phyloP scores from a whole-genome alignment of 2,797 vertebrate species.

The Masticophis lateralis region DNA sequence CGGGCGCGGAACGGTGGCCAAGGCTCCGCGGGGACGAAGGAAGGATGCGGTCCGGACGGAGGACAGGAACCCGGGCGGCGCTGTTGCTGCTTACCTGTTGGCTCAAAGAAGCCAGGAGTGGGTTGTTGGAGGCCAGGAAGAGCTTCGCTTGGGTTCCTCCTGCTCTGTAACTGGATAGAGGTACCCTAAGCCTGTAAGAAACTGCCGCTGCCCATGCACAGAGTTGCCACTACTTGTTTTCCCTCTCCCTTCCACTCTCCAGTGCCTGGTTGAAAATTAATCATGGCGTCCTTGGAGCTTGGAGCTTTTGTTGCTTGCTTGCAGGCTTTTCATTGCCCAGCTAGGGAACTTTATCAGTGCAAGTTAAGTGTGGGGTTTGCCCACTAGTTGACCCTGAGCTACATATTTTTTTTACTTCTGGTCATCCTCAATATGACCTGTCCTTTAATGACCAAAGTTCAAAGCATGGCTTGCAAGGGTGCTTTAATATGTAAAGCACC shows the following conservation, averaged over 20 bases:
- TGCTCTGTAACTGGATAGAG: neutral
- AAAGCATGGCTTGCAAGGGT: neutral
- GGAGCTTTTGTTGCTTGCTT: neutral
- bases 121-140: neutral
- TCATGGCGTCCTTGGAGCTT: neutral
- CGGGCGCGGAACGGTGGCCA: neutral
- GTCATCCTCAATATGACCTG: neutral
- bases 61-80: too few species aligned
- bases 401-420: neutral
- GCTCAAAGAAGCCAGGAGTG: neutral
- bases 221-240: neutral
- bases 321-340: neutral
- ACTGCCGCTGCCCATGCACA: neutral
- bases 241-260: neutral
- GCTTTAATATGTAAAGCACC: neutral
- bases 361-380: neutral
- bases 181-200: neutral
- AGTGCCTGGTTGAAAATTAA: neutral
- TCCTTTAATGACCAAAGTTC: neutral
- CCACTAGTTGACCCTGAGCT: neutral
- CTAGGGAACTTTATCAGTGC: neutral
- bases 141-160: neutral
- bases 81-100: neutral
- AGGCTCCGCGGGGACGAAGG: neutral
- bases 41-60: neutral